phyloP scores from a whole-genome alignment of 2,888 invertebrate genomes.

The Carabus problematicus region DNA sequence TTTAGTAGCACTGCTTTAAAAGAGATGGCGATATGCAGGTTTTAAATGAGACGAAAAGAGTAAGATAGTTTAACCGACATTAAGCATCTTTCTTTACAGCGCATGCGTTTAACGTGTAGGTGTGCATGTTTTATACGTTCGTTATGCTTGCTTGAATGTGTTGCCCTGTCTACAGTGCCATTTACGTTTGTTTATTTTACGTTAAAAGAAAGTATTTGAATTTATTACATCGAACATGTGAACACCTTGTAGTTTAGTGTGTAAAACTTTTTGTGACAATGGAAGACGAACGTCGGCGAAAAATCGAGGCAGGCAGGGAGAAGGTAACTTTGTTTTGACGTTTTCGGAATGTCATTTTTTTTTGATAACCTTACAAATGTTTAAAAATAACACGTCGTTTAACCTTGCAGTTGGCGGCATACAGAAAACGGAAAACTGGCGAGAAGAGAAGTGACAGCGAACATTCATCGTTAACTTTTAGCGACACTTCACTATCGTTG shows the following conservation, averaged over 20 bases:
- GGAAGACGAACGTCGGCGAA: constrained; percentile 45
- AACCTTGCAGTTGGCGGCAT: constrained; percentile 44
- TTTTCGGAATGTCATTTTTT: constrained; percentile 23
- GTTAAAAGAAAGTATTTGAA: constrained; percentile 12
- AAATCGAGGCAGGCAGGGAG: constrained; percentile 45
- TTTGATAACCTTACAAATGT: constrained; percentile 27
- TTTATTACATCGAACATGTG: constrained; percentile 18
- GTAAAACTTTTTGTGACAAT: constrained; percentile 16
- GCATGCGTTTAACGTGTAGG: constrained; percentile 6
- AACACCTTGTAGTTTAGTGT: constrained; percentile 2
- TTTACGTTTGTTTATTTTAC: constrained; percentile 37
- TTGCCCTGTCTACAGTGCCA: constrained; percentile 33
- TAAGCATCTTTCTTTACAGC: not conserved
- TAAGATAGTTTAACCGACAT: not conserved
- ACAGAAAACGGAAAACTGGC: constrained; percentile 44
- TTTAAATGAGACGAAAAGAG: constrained; percentile 8
- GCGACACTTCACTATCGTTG: constrained; percentile 45
- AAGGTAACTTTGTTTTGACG: constrained; percentile 44
- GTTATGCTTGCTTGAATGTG: constrained; percentile 35
- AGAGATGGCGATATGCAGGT: constrained; percentile 3
- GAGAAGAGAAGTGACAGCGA: constrained; percentile 40
- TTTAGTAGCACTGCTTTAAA: constrained; percentile 5
- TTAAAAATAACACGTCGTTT: constrained; percentile 26
- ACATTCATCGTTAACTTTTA: constrained; percentile 42
- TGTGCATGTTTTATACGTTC: constrained; percentile 16